Conservation (phyloP, 2,113 vertebrate genomes). For the Ramphastos sulfuratus region DNA sequence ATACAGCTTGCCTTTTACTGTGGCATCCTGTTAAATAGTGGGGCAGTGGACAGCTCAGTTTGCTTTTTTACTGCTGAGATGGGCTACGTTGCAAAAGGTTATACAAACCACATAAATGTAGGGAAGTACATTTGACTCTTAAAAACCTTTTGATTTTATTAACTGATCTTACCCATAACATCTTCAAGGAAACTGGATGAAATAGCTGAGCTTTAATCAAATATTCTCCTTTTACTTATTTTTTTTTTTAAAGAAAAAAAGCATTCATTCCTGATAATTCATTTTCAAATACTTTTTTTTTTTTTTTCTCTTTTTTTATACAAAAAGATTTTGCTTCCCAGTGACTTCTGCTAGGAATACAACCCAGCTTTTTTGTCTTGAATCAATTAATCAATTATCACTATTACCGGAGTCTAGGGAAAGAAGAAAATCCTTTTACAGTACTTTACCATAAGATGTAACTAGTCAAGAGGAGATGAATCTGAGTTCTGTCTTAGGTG, state of each 20-base stretch:
- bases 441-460: background rate
- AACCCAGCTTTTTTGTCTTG: background rate
- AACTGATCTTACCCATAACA: background rate
- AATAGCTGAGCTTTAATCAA: background rate
- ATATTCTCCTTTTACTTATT: background rate
- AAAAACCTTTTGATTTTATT: slow-evolving; percentile 32
- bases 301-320: background rate
- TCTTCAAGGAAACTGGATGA: slow-evolving; percentile 12
- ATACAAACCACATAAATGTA: background rate
- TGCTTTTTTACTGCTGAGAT: background rate
- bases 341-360: background rate
- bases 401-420: background rate
- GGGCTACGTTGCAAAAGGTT: background rate
- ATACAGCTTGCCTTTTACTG: background rate
- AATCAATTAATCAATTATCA: slow-evolving; percentile 13
- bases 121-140: slow-evolving; percentile 11
- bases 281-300: background rate
- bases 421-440: background rate
- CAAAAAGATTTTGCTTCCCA: background rate
- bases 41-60: background rate
- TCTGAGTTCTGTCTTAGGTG: background rate
- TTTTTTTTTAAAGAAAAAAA: background rate
- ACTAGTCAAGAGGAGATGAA: background rate
- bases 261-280: background rate
- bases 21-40: background rate